These are phyloP conservation scores for Danionella dracula DNA, from an alignment of 2,797 vertebrate species.

Conservation along the genomic window DNA sequence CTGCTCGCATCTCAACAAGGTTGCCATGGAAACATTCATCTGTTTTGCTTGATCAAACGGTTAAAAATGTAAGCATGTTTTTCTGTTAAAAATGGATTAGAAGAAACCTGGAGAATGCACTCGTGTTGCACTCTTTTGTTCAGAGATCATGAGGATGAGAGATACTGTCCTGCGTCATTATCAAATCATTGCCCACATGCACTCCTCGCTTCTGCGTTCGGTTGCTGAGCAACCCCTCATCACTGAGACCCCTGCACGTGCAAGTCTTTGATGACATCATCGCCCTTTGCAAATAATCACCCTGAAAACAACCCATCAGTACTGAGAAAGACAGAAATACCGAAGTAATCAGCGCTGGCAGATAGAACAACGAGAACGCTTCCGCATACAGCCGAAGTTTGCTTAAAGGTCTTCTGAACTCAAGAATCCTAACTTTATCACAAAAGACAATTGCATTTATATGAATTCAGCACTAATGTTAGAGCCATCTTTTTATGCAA, in stretches of 20 bases:
- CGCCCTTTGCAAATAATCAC: not conserved
- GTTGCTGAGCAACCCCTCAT: conserved; percentile 48
- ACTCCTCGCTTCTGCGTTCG: conserved; percentile 2
- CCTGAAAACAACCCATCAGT: not conserved
- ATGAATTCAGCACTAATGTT: too few species aligned
- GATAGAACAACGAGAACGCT: too few species aligned
- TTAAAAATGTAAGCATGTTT: not conserved
- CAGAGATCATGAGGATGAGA: conserved; percentile 1
- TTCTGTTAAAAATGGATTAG: conserved; percentile 3
- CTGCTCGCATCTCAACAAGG: not conserved
- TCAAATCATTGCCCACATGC: conserved; percentile 14
- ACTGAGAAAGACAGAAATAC: not conserved
- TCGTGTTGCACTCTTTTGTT: conserved; percentile 4
- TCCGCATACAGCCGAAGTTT: too few species aligned
- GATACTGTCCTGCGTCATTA: conserved; percentile 28
- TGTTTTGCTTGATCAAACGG: not conserved
- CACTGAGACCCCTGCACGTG: conserved; percentile 23
- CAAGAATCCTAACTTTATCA: too few species aligned
- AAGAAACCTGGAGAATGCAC: not conserved
- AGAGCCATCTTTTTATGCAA: too few species aligned
- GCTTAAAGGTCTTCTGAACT: too few species aligned
- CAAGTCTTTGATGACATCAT: not conserved
- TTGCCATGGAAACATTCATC: conserved; percentile 30
- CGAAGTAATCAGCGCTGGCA: too few species aligned
- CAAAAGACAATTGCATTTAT: too few species aligned